phyloP scores from a whole-genome alignment of 2,888 invertebrate species.

The Thera britannica region DNA sequence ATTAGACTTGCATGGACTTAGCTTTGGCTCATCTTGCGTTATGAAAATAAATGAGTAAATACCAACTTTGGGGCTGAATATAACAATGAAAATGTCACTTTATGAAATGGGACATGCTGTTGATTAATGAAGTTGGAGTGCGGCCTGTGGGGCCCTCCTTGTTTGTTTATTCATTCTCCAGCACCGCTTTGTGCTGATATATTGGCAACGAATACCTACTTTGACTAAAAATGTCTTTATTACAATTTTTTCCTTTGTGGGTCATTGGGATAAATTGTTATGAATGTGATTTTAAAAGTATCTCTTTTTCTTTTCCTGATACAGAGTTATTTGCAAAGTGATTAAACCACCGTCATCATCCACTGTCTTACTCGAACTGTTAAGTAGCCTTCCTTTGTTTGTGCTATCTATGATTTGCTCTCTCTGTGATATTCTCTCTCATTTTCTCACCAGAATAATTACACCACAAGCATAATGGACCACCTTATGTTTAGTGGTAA shows the following conservation, averaged over 20 bases:
- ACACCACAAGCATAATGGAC: too few relatives aligned
- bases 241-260: not conserved
- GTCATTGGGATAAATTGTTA: too few relatives aligned
- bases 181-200: constrained; percentile 25
- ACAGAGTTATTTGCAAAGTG: too few relatives aligned
- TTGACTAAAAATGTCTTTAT: not conserved
- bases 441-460: too few relatives aligned
- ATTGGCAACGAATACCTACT: constrained; percentile 15
- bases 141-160: constrained; percentile 64
- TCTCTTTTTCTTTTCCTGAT: too few relatives aligned
- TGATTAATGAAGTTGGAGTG: constrained; percentile 77
- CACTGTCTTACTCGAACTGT: too few relatives aligned
- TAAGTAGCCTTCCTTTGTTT: too few relatives aligned
- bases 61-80: constrained; percentile 68
- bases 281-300: too few relatives aligned
- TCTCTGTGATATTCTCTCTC: too few relatives aligned
- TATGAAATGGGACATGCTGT: constrained; percentile 73
- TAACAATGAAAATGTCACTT: constrained; percentile 82
- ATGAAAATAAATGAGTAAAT: constrained; percentile 72
- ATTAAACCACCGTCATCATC: too few relatives aligned
- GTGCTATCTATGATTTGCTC: too few relatives aligned
- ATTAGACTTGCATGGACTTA: constrained; percentile 59
- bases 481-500: too few relatives aligned
- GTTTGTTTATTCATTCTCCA: constrained; percentile 63
- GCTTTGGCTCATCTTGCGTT: constrained; percentile 58